Conservation (phyloP, 2,888 invertebrate species). For the Agrochola lychnidis region DNA sequence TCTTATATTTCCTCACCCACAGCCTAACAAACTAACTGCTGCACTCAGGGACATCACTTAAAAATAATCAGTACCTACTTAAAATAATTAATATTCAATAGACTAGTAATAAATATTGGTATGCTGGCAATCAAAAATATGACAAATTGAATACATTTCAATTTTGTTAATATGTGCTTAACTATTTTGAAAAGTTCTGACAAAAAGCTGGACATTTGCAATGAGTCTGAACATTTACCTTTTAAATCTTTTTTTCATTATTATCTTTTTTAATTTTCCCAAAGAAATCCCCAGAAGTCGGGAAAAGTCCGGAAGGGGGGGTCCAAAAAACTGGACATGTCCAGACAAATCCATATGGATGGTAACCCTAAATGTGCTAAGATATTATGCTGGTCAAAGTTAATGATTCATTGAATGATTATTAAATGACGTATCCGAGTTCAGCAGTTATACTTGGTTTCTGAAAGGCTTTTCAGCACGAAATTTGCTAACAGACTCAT, state of each 20-base stretch:
- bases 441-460: neutral
- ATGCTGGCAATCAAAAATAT: neutral
- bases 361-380: neutral
- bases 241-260: neutral
- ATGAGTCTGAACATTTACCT: neutral
- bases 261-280: neutral
- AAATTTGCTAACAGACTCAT: conserved; percentile 3
- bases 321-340: neutral
- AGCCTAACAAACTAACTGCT: conserved; percentile 45
- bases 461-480: conserved; percentile 12
- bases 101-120: no score
- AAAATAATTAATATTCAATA: no score
- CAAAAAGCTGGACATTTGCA: neutral
- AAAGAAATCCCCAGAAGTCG: neutral
- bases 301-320: no score
- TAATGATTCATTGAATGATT: neutral
- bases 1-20: conserved; percentile 44
- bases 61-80: neutral
- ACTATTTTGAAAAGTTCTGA: neutral
- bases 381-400: conserved; percentile 8
- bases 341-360: neutral
- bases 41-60: conserved; percentile 2
- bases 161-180: neutral
- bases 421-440: conserved; percentile 10
- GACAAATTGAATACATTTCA: neutral